A percentile compares a stretch with the other conserved stretches of the same genome.
These are phyloP conservation scores for Thripadectes ignobilis DNA, from an alignment of 2,797 vertebrate species.

Conservation along the genomic window DNA sequence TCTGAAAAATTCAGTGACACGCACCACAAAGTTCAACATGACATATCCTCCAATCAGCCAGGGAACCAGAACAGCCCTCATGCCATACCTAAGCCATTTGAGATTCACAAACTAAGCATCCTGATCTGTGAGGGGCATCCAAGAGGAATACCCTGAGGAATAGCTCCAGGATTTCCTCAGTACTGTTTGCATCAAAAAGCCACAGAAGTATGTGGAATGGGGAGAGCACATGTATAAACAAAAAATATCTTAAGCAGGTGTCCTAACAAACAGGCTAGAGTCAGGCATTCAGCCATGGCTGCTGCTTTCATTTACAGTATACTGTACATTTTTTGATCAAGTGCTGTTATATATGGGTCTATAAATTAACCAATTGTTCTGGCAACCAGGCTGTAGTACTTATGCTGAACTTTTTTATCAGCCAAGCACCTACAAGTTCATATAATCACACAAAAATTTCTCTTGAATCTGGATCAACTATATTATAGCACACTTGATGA, in stretches of 20 bases:
- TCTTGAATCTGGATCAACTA: neutral
- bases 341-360: neutral
- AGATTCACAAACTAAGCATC: neutral
- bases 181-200: neutral
- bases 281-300: neutral
- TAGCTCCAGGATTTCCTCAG: neutral
- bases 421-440: neutral
- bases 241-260: neutral
- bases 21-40: accelerated
- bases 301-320: neutral
- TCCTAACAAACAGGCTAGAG: neutral
- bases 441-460: neutral
- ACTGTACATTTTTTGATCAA: neutral
- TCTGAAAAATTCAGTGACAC: neutral
- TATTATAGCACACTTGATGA: neutral
- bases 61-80: neutral
- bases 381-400: neutral
- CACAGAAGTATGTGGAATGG: accelerated
- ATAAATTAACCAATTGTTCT: neutral
- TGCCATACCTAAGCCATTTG: neutral
- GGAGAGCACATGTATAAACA: neutral
- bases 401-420: neutral
- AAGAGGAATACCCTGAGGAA: neutral
- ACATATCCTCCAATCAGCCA: accelerated
- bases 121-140: neutral